phyloP scores from a whole-genome alignment of 2,888 invertebrate species.

The Saturnia japonica region DNA sequence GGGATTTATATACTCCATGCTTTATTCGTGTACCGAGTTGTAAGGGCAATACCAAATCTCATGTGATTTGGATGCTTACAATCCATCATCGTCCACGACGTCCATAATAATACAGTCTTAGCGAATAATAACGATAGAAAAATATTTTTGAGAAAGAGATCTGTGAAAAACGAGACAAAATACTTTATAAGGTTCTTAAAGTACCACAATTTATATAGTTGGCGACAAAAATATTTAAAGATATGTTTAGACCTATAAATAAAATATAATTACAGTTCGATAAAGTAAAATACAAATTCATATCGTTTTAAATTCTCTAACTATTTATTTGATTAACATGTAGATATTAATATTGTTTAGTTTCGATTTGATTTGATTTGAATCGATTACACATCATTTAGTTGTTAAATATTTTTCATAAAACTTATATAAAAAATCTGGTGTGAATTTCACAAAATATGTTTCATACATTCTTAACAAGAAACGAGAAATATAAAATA shows the following conservation, averaged over 20 bases:
- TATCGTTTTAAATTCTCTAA: no score
- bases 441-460: neutral
- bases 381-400: no score
- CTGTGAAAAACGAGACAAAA: constrained; percentile 3
- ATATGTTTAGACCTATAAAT: no score
- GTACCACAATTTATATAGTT: no score
- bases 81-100: constrained; percentile 75
- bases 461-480: neutral
- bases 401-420: neutral
- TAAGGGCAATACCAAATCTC: constrained; percentile 64
- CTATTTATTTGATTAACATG: no score
- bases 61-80: constrained; percentile 63
- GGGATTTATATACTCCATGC: neutral
- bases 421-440: neutral
- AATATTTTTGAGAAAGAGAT: constrained; percentile 28
- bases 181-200: no score
- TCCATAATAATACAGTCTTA: constrained; percentile 62
- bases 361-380: neutral
- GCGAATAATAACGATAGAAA: constrained; percentile 51
- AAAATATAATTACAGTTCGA: no score
- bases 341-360: neutral
- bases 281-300: no score
- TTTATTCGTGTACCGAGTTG: constrained; percentile 42
- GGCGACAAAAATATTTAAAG: no score
- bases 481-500: neutral